These are phyloP conservation scores for Mythimna loreyi DNA, from an alignment of 2,888 invertebrate species.

Conservation along the genomic window DNA sequence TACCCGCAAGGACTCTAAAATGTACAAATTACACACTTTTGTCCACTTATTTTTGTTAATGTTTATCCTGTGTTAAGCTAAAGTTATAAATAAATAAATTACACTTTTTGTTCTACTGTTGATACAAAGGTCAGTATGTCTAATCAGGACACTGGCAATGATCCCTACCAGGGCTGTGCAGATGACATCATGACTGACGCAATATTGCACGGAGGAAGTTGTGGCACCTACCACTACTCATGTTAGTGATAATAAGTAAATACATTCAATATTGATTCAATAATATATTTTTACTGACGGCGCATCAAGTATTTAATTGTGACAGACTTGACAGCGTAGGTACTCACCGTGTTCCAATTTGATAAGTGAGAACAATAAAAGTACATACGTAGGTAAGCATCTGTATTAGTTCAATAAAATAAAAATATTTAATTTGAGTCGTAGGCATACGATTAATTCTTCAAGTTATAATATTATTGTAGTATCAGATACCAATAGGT, in stretches of 20 bases:
- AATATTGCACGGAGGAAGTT: slow-evolving; percentile 10
- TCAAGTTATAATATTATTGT: neutral
- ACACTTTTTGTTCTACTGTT: neutral
- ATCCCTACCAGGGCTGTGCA: neutral
- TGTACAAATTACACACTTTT: neutral
- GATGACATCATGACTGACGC: slow-evolving; percentile 26
- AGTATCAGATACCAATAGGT: neutral
- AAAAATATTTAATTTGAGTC: neutral
- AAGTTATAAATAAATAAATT: no score
- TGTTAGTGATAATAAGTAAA: slow-evolving; percentile 10
- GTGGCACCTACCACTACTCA: slow-evolving; percentile 1
- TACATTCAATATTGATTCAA: slow-evolving; percentile 11
- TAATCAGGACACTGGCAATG: slow-evolving; percentile 31
- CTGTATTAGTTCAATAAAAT: neutral
- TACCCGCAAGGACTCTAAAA: neutral
- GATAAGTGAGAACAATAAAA: slow-evolving; percentile 22
- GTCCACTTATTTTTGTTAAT: no score
- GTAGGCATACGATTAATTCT: neutral
- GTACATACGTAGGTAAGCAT: neutral
- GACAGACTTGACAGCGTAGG: no score
- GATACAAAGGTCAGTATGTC: neutral
- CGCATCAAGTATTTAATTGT: slow-evolving; percentile 10
- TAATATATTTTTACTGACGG: slow-evolving; percentile 22
- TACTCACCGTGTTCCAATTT: slow-evolving; percentile 18
- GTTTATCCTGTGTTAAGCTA: no score